Evolutionary conservation across 2,888 invertebrate species (phyloP).

Genomic region (Nymphalis c-album): DNA sequence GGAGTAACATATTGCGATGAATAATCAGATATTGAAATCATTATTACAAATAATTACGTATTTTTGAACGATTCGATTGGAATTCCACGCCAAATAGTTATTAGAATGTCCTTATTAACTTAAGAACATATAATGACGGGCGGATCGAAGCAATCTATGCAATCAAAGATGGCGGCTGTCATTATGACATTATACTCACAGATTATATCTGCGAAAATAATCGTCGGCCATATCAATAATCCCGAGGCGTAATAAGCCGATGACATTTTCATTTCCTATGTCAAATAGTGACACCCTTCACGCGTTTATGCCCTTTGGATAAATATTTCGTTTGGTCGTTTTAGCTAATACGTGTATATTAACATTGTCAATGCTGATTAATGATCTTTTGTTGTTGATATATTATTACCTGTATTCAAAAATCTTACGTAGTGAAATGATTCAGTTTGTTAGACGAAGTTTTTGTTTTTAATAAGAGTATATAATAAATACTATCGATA

Average conservation of each 20-base stretch:
- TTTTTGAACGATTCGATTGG: conserved; percentile 18
- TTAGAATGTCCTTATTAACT: conserved; percentile 34
- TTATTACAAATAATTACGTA: conserved; percentile 17
- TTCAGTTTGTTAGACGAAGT: too few relatives aligned
- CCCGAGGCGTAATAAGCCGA: conserved; percentile 65
- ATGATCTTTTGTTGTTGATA: conserved; percentile 1
- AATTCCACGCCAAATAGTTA: conserved; percentile 33
- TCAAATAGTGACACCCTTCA: conserved; percentile 65
- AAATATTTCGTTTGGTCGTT: conserved; percentile 58
- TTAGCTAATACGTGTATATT: conserved; percentile 45
- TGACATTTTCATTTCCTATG: conserved; percentile 79
- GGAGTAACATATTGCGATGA: not conserved
- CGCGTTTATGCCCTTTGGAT: conserved; percentile 56
- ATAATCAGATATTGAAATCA: conserved; percentile 1
- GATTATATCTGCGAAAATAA: conserved; percentile 51
- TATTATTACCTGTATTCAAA: not conserved
- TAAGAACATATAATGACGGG: conserved; percentile 34
- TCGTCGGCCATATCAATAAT: conserved; percentile 70
- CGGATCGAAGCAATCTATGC: conserved; percentile 33
- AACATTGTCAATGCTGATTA: conserved; percentile 3
- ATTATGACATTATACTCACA: conserved; percentile 41
- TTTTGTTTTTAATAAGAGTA: too few relatives aligned
- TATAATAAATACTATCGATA: too few relatives aligned
- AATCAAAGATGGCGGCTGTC: conserved; percentile 45
- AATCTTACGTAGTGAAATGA: too few relatives aligned